A percentile compares a stretch with the other conserved stretches of the same genome.
Conservation (phyloP, 2,888 invertebrate genomes). For the Scrobipalpa atriplicella region DNA sequence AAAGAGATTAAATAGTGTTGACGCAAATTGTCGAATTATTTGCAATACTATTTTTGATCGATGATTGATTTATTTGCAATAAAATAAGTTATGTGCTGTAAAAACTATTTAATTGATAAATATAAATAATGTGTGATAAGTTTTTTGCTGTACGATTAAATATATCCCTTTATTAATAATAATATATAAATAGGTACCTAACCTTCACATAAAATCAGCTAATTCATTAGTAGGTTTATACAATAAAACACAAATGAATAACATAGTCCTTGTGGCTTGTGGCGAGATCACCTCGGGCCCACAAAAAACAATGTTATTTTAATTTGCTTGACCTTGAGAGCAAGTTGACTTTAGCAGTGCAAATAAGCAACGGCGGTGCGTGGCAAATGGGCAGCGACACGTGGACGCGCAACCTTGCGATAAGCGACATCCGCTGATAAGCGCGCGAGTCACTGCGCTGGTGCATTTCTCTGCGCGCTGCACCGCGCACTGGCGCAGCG, state of each 20-base stretch:
- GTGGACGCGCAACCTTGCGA: slow-evolving; percentile 69
- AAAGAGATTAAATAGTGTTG: no score
- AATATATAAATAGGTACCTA: no score
- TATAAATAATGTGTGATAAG: no score
- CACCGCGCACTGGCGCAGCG: slow-evolving; percentile 34
- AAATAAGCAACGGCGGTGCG: slow-evolving; percentile 32
- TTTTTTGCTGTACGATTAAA: no score
- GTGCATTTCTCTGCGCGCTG: slow-evolving; percentile 60
- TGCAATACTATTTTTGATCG: no score
- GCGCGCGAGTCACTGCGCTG: slow-evolving; percentile 46
- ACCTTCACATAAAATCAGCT: no score
- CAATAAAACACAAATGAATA: neutral
- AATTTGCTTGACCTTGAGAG: slow-evolving; percentile 19
- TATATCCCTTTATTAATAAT: no score
- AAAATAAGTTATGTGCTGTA: no score
- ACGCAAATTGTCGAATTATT: no score
- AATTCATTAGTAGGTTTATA: neutral
- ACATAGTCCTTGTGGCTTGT: neutral
- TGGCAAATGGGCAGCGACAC: slow-evolving; percentile 57
- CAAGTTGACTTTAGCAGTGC: slow-evolving; percentile 26
- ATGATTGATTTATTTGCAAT: no score
- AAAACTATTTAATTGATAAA: no score
- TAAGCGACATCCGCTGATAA: slow-evolving; percentile 73
- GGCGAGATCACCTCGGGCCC: slow-evolving; percentile 8
- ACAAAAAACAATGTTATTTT: slow-evolving; percentile 19